Conservation (phyloP, 2,888 invertebrate genomes). For the Adelphocoris suturalis region DNA sequence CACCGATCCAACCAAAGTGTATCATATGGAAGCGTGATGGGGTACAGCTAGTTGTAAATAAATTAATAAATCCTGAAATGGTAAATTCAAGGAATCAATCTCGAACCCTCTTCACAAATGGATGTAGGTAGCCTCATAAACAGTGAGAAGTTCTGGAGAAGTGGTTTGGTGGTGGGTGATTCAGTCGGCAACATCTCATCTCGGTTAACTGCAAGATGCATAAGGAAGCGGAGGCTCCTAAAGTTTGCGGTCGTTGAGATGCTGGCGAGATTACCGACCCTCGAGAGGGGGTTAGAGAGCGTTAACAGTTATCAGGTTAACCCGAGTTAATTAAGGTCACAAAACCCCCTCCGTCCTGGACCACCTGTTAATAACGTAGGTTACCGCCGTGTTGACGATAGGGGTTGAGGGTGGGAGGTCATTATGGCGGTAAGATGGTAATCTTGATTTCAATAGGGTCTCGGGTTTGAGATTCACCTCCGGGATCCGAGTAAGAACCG, state of each 20-base stretch:
- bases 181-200: slow-evolving; percentile 9
- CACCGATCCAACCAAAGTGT: too few species aligned
- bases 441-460: slow-evolving; percentile 40
- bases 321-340: slow-evolving; percentile 62
- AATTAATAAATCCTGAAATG: too few species aligned
- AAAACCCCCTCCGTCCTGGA: slow-evolving; percentile 20
- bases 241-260: slow-evolving; percentile 16
- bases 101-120: too few species aligned
- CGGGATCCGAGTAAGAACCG: too few species aligned
- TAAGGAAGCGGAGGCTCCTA: not conserved
- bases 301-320: slow-evolving; percentile 63
- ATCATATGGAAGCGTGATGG: too few species aligned
- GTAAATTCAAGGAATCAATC: too few species aligned
- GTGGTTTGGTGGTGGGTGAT: not conserved
- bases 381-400: slow-evolving; percentile 38
- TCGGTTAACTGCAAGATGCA: slow-evolving; percentile 16
- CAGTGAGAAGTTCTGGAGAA: too few species aligned
- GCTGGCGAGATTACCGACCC: not conserved
- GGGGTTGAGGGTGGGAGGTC: slow-evolving; percentile 39
- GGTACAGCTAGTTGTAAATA: too few species aligned
- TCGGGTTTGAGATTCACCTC: too few species aligned
- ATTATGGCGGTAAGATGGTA: slow-evolving; percentile 55
- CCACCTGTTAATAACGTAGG: slow-evolving; percentile 60
- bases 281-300: not conserved
- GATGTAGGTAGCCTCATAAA: too few species aligned